These are phyloP conservation scores for Plusia festucae DNA, from an alignment of 2,888 invertebrate species.

Conservation along the genomic window DNA sequence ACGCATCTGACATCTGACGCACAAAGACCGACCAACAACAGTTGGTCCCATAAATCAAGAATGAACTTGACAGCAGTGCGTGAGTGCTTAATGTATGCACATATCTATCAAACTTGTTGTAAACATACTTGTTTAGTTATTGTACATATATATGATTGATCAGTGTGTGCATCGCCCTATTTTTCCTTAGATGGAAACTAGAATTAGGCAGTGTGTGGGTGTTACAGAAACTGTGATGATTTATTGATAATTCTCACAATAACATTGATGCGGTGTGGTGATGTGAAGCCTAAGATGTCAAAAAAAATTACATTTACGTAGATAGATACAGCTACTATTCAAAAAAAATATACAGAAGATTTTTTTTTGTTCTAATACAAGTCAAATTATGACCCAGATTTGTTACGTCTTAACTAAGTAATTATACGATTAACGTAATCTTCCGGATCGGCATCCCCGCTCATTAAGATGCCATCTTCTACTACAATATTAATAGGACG, in stretches of 20 bases:
- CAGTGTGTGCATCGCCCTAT: constrained; percentile 37
- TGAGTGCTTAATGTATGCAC: constrained; percentile 50
- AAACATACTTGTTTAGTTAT: constrained; percentile 24
- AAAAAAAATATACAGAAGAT: too few species aligned
- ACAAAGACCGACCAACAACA: constrained; percentile 59
- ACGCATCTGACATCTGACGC: constrained; percentile 56
- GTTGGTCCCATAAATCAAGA: constrained; percentile 75
- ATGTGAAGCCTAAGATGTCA: too few species aligned
- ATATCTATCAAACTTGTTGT: constrained; percentile 37
- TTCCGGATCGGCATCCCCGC: constrained; percentile 63
- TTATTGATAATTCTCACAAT: constrained; percentile 23
- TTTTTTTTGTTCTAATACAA: too few species aligned
- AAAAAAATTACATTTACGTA: too few species aligned
- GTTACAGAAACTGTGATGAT: constrained; percentile 20
- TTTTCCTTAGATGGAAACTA: constrained; percentile 43
- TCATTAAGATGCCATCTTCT: constrained; percentile 71
- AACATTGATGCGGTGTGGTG: constrained; percentile 14
- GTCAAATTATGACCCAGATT: constrained; percentile 4
- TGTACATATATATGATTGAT: not conserved
- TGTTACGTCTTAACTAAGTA: constrained; percentile 34
- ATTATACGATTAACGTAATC: constrained; percentile 45
- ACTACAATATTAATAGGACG: constrained; percentile 75
- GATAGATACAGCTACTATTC: too few species aligned
- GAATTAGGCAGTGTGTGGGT: constrained; percentile 33
- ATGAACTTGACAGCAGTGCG: constrained; percentile 72